Evolutionary conservation across 2,113 vertebrate genomes (phyloP).

Genomic region (Dasyurus viverrinus): DNA sequence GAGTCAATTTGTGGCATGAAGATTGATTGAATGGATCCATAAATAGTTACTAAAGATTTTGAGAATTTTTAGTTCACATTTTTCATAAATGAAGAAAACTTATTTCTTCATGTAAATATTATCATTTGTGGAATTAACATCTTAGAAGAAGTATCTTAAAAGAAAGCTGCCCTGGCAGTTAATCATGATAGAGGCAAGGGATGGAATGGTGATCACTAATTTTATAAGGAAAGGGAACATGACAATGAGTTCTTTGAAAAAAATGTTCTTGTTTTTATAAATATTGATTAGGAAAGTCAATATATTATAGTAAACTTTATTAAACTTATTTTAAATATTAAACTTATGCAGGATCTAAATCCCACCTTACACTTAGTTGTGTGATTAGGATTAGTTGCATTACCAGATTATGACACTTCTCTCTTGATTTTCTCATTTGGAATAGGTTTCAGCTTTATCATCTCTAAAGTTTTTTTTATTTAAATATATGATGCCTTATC

Average conservation of each 20-base stretch:
- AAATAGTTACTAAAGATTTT: not conserved
- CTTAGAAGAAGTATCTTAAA: not conserved
- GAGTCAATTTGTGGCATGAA: not conserved
- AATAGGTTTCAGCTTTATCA: not conserved
- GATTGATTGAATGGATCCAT: not conserved
- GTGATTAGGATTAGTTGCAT: too few relatives aligned
- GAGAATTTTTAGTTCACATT: not conserved
- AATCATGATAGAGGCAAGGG: not conserved
- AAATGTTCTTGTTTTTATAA: not conserved
- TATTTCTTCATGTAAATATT: not conserved
- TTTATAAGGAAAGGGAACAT: not conserved
- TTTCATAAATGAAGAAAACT: not conserved
- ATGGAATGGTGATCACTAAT: not conserved
- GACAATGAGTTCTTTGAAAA: not conserved
- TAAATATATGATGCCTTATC: too few relatives aligned
- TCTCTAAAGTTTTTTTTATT: too few relatives aligned
- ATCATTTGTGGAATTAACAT: not conserved
- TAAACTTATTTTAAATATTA: not conserved
- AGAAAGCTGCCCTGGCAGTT: fast-evolving
- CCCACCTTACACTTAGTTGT: not conserved
- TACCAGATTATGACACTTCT: too few relatives aligned
- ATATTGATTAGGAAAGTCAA: not conserved
- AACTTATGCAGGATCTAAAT: not conserved
- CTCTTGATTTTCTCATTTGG: not conserved
- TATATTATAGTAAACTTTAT: not conserved